phyloP scores from a whole-genome alignment of 2,888 invertebrate species.

The Disparrhopalites patrizii region DNA sequence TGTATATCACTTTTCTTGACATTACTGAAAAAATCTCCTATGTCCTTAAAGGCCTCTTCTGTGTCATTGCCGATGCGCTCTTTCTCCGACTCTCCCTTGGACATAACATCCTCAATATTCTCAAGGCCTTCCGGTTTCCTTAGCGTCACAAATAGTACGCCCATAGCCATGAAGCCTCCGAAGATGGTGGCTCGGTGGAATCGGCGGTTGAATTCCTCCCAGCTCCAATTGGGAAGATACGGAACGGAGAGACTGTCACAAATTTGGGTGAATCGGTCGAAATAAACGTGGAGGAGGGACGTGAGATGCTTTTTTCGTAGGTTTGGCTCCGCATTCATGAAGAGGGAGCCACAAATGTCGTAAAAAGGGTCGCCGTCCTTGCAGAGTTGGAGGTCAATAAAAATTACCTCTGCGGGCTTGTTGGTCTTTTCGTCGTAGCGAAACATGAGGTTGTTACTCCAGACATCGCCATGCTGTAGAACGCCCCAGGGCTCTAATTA shows the following conservation, averaged over 20 bases:
- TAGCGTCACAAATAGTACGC: conserved; percentile 18
- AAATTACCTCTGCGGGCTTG: conserved; percentile 23
- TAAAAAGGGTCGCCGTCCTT: conserved; percentile 31
- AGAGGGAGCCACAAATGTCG: conserved; percentile 38
- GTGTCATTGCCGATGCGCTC: too few relatives aligned
- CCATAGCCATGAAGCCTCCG: background rate
- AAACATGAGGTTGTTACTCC: conserved; percentile 43
- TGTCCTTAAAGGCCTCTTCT: too few relatives aligned
- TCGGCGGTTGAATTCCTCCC: conserved; percentile 1
- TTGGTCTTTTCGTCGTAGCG: conserved; percentile 27
- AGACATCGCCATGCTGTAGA: conserved; percentile 36
- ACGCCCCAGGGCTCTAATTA: conserved; percentile 34
- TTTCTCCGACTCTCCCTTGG: background rate
- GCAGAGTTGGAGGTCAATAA: conserved; percentile 40
- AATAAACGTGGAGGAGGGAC: conserved; percentile 15
- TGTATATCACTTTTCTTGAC: background rate
- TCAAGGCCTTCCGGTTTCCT: background rate
- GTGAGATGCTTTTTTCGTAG: conserved; percentile 23
- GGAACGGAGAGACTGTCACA: background rate
- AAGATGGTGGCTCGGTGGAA: background rate
- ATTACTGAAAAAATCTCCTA: background rate
- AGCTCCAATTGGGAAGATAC: background rate
- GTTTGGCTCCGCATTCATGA: conserved; percentile 31
- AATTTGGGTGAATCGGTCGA: conserved; percentile 4
- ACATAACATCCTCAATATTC: background rate